Evolutionary conservation across 2,888 invertebrate genomes (phyloP).

Genomic region (Nematopogon swammerdamellus): DNA sequence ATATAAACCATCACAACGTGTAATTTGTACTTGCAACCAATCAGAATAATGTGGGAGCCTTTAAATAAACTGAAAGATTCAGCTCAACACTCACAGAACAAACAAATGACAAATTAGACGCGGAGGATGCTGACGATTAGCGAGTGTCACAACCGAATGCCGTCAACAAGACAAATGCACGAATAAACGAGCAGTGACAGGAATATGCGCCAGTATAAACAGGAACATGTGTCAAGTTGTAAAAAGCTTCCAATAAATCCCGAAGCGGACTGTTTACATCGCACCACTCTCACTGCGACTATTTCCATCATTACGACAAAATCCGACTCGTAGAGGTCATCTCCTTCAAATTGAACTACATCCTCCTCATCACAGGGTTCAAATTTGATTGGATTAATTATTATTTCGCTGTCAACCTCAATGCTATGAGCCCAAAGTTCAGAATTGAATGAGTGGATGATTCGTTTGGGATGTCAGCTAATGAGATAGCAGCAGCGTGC

Average conservation of each 20-base stretch:
- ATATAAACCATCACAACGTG: no score
- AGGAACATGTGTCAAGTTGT: slow-evolving; percentile 38
- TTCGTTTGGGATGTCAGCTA: background rate
- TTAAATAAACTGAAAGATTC: no score
- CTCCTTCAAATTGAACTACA: background rate
- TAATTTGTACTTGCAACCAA: no score
- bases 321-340: slow-evolving; percentile 16
- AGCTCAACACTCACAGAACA: background rate
- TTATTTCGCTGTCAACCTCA: no score
- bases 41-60: no score
- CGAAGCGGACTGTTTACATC: slow-evolving; percentile 20
- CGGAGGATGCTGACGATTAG: background rate
- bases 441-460: background rate
- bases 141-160: background rate
- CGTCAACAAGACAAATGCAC: slow-evolving; percentile 4
- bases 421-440: no score
- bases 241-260: slow-evolving; percentile 32
- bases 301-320: slow-evolving; percentile 38
- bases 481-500: background rate
- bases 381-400: no score
- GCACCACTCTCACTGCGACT: slow-evolving; percentile 18
- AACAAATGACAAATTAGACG: background rate
- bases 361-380: no score
- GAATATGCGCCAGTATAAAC: slow-evolving; percentile 6
- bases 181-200: slow-evolving; percentile 28